Base-by-base conservation (phyloP, 2,797 vertebrate genomes). In the Gymnocypris eckloni region DNA sequence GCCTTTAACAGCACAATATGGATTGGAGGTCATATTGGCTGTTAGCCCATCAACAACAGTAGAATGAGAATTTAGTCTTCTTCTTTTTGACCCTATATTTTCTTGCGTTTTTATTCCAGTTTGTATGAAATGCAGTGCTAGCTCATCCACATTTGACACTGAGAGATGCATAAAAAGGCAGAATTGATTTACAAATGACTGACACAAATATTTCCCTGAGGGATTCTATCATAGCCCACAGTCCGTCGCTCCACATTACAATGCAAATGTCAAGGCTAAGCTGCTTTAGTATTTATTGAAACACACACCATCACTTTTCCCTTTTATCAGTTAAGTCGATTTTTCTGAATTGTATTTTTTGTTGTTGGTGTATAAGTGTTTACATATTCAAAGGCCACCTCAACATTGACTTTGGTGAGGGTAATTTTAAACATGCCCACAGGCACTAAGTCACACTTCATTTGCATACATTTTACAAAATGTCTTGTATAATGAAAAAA, bases 101-200 rank as follows among this genome's bases (percentile, higher is more conserved):
- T 75, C 79, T 83, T 78, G n/a, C 56, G 3, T 84, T 88, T 69
- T 86, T 86, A 84, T 88, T 86, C 81, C 22, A 43, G 61, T 83
- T 90, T 50, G 13, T 82, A 75, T 86, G 39, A 87, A 87, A 82
- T 72, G 48, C 86, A 48, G 73, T 70, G 77, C 33, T 61, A 39
- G 28, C 48, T 73, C 67, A 73, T 81, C 56, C 86, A 61, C 67
- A 85, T 71, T 81, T 50, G 25, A 75, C 71, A 67, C 79, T 81
- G 66, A 84, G 79, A 79, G 67, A 88, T 86, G 66, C 81, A 86
- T 85, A 75, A 69, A 87, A 90, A 90, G 87, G 83, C 69, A 25
- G 87, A 86, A 88, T 84, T 90, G 88, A 90, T 90, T 89, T 88
- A 87, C 87, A 89, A 89, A 89, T 89, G 84, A 89, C 88, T 85